Conservation (phyloP, 2,797 vertebrate species). For the Neosilurus mollespiculum region DNA sequence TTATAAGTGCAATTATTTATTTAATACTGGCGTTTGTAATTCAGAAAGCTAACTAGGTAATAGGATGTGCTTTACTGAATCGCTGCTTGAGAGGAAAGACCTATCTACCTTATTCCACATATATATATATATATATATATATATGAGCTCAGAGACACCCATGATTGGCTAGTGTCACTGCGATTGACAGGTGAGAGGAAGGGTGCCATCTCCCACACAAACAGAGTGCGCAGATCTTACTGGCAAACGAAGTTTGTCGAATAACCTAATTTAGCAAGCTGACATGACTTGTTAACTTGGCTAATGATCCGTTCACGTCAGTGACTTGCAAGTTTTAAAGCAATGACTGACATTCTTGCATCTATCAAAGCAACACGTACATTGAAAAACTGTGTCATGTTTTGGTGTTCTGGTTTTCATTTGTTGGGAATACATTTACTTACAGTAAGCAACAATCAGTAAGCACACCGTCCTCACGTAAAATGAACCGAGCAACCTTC, state of each 20-base stretch:
- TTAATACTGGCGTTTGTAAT: not conserved
- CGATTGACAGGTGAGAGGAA: too few relatives aligned
- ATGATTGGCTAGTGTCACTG: not conserved
- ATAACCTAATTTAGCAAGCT: not conserved
- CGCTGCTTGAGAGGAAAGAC: not conserved
- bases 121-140: not conserved
- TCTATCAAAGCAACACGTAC: not conserved
- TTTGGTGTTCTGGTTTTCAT: not conserved
- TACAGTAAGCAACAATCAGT: not conserved
- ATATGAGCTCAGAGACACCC: not conserved
- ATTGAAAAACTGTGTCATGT: not conserved
- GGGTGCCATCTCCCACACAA: too few relatives aligned
- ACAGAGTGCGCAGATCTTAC: not conserved
- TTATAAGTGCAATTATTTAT: not conserved
- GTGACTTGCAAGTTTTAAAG: not conserved
- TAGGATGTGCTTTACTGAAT: not conserved
- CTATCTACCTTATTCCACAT: not conserved
- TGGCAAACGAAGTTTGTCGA: not conserved
- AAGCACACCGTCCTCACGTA: not conserved
- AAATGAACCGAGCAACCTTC: not conserved
- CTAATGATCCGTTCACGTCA: not conserved
- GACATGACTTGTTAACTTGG: not conserved
- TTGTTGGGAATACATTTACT: not conserved
- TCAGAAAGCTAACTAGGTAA: not conserved
- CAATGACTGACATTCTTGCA: not conserved